Conservation (phyloP, 2,888 invertebrate species). For the Idaea biselata region DNA sequence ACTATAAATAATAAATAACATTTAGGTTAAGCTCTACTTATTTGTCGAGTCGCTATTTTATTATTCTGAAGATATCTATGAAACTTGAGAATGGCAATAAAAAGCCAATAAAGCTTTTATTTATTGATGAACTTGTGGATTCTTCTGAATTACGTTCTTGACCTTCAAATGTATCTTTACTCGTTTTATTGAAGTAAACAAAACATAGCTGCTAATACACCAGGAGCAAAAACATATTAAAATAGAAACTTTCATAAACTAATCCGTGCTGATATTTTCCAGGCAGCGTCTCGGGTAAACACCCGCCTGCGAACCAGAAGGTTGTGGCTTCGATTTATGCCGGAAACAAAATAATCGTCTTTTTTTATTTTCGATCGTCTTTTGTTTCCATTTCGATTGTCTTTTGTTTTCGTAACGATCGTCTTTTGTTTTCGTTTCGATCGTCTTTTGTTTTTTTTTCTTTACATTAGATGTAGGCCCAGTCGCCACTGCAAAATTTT, state of each 20-base stretch:
- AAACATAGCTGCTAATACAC: neutral
- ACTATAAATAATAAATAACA: neutral
- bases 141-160: constrained; percentile 12
- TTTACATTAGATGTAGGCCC: no score
- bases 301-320: no score
- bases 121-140: constrained; percentile 19
- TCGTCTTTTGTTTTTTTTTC: no score
- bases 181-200: neutral
- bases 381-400: no score
- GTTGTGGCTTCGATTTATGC: no score
- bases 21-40: neutral
- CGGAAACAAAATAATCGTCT: no score
- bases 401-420: no score
- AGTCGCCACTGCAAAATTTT: no score
- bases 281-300: no score
- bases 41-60: neutral
- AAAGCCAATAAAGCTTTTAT: constrained; percentile 20
- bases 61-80: constrained; percentile 2
- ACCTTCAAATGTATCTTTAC: constrained; percentile 9
- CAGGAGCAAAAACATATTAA: neutral
- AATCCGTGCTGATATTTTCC: no score
- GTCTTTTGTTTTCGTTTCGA: no score
- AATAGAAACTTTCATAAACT: neutral
- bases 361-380: no score
- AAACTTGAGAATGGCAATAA: constrained; percentile 11